Evolutionary conservation across 2,888 invertebrate genomes (phyloP).

Genomic region (Polietes domitor): DNA sequence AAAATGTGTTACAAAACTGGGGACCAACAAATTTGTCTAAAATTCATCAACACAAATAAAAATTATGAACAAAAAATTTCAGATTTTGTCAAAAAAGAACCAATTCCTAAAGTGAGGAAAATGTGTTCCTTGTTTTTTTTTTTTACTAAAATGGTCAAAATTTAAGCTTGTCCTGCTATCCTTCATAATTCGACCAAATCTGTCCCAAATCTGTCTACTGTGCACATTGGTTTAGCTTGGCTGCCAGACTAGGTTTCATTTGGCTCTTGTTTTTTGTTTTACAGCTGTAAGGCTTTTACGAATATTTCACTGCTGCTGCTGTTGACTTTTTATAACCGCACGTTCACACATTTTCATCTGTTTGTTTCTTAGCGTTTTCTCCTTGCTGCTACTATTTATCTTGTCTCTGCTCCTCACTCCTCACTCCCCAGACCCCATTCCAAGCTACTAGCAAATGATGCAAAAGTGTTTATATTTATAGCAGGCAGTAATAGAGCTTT

Average conservation of each 20-base stretch:
- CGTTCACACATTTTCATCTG: conserved; percentile 33
- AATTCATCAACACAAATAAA: no score
- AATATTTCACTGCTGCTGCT: not conserved
- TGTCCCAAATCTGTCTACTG: no score
- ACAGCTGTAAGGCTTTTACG: conserved; percentile 51
- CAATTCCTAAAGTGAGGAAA: no score
- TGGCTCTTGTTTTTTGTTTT: conserved; percentile 41
- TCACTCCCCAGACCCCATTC: not conserved
- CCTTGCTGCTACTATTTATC: not conserved
- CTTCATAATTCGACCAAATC: no score
- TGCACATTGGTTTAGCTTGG: not conserved
- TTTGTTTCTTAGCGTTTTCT: not conserved
- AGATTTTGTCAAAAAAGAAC: no score
- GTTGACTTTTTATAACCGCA: conserved; percentile 25
- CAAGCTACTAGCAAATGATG: conserved; percentile 44
- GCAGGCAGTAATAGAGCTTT: conserved; percentile 40
- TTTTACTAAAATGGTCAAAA: no score
- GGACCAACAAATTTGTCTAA: no score
- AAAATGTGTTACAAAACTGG: no score
- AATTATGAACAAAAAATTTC: no score
- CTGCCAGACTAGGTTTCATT: not conserved
- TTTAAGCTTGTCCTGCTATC: no score
- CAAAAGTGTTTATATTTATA: conserved; percentile 64
- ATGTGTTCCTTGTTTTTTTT: no score
- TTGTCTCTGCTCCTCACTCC: not conserved